A percentile compares a stretch with the other conserved stretches of the same genome.
These are phyloP conservation scores for Drosophila watanabei DNA, from an alignment of 1,140 invertebrate species.

Conservation along the genomic window DNA sequence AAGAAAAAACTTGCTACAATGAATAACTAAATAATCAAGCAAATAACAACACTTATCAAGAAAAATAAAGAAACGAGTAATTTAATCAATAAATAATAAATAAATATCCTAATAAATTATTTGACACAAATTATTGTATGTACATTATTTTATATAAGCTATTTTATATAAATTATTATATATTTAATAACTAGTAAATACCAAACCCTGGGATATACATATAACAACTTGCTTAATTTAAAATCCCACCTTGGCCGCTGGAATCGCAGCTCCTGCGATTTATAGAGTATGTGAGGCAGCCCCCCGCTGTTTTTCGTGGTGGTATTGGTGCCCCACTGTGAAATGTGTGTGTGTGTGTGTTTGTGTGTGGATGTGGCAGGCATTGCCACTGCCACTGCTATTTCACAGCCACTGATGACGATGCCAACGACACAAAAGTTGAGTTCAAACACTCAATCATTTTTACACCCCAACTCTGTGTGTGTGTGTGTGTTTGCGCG, in stretches of 20 bases:
- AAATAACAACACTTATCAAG: too few species aligned
- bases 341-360: neutral
- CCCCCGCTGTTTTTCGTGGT: conserved; percentile 1
- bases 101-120: too few species aligned
- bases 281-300: conserved; percentile 4
- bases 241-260: neutral
- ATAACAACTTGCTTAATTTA: too few species aligned
- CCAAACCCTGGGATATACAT: neutral
- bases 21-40: too few species aligned
- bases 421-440: conserved; percentile 60
- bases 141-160: neutral
- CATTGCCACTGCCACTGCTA: conserved; percentile 13
- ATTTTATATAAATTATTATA: neutral
- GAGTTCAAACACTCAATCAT: conserved; percentile 79
- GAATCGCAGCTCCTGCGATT: neutral
- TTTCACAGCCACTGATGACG: conserved; percentile 25
- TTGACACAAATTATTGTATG: too few species aligned
- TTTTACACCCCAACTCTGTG: conserved; percentile 64
- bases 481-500: neutral
- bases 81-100: neutral
- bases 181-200: neutral
- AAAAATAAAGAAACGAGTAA: too few species aligned
- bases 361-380: neutral
- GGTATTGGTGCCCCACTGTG: conserved; percentile 1
- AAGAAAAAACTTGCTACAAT: too few species aligned